Base-by-base conservation (phyloP, 2,113 vertebrate species). In the Oncorhynchus tshawytscha region DNA sequence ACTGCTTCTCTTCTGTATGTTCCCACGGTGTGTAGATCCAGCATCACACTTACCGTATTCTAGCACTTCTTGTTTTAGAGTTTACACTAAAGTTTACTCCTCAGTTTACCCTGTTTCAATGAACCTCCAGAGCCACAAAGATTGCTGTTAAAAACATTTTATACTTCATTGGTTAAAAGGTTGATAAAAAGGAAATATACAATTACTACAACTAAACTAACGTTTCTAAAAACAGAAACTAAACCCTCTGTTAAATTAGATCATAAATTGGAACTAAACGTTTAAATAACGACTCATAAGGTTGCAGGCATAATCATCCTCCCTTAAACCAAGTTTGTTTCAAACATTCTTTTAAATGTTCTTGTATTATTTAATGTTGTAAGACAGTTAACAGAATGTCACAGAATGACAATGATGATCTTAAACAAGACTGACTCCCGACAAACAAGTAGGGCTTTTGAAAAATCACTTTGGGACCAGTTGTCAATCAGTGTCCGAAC, bases 1-100 rank as follows among this genome's bases (percentile, higher is more conserved):
- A 84, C 80, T 54, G 81, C 88, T 88, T 85, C 79, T 90, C 75
- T 86, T 91, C 94, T 93, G 90, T 91, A 80, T 93, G 89, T 94
- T 91, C 64, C 88, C 88, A 88, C 89, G 90, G 57, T 93, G 81
- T 92, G 88, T 89, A 76, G 90, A 91, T 89, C 91, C 67, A 78
- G 87, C 78, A 88, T 90, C 83, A 91, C 86, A 90, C 90, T 86
- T 81, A 89, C 84, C 83, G 87, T 70, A 89, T 83, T 84, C 88
- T 70, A 74, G 75, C 82, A 67, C 80, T 25, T 72, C 66, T 70
- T 70, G 64, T 76, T 45, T 45, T 12, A 45, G 39, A 45, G 39
- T 45, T 68, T 62, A 73, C 22, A 24, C 22, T 45, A 6, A 39
- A 11, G 18, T n/a, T 71, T 54, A 64, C 15, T 16, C 16, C 16